These are phyloP conservation scores for Sebastes vulpes DNA, from an alignment of 2,797 vertebrate species.

Conservation along the genomic window DNA sequence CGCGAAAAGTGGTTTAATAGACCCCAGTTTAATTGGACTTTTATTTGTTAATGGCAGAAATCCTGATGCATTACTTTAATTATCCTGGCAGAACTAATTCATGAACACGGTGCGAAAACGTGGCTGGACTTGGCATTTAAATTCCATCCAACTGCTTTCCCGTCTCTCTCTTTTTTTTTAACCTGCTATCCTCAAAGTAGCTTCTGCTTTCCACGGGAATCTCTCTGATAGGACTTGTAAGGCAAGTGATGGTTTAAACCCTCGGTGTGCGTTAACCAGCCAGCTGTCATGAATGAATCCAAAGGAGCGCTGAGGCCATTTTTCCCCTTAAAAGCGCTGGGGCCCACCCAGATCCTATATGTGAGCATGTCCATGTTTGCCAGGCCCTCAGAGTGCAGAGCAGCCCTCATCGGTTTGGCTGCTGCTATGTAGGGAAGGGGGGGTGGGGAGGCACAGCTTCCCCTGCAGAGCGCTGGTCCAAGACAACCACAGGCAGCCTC, in stretches of 20 bases:
- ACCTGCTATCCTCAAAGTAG: conserved; percentile 40
- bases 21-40: conserved; percentile 77
- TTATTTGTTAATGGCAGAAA: conserved; percentile 79
- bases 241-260: conserved; percentile 40
- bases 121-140: conserved; percentile 47
- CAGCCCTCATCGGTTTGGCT: conserved; percentile 49
- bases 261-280: conserved; percentile 40
- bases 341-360: conserved; percentile 59
- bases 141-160: conserved; percentile 25
- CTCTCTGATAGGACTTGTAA: conserved; percentile 59
- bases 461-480: conserved; percentile 53
- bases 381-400: conserved; percentile 48
- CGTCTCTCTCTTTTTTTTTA: not conserved
- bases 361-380: conserved; percentile 48
- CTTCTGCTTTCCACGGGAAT: conserved; percentile 30
- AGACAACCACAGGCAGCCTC: conserved; percentile 54
- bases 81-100: conserved; percentile 74
- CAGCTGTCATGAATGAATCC: conserved; percentile 56
- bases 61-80: conserved; percentile 81
- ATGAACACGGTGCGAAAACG: conserved; percentile 47
- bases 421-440: conserved; percentile 6
- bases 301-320: conserved; percentile 24
- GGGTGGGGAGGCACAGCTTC: conserved; percentile 6
- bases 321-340: conserved; percentile 21
- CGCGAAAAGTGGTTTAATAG: conserved; percentile 69